Percentiles rank a stretch among this genome's conserved stretches.
phyloP scores from a whole-genome alignment of 2,797 vertebrate genomes.

The Spheniscus humboldti region DNA sequence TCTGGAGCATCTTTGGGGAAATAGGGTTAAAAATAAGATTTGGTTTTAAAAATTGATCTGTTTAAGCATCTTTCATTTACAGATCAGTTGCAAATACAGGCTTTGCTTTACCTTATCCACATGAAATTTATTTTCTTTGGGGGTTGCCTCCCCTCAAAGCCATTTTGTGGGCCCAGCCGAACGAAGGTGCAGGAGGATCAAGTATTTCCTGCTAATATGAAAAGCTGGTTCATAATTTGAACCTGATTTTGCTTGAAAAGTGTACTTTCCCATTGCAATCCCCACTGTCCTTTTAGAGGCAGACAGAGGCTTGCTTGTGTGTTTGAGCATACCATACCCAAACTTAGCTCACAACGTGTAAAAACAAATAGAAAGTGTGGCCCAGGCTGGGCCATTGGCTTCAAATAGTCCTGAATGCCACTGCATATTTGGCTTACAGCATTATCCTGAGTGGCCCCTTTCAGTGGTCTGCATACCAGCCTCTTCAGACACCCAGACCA shows the following conservation, averaged over 20 bases:
- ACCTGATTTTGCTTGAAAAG: neutral
- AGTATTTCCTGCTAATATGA: slow-evolving; percentile 41
- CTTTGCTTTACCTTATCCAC: neutral
- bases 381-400: neutral
- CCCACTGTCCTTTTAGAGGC: neutral
- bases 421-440: neutral
- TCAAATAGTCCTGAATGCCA: neutral
- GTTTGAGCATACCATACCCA: neutral
- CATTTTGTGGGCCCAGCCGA: neutral
- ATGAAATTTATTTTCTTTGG: neutral
- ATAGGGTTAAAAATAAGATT: neutral
- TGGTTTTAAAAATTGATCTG: neutral
- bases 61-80: neutral
- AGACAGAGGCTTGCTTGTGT: slow-evolving; percentile 49
- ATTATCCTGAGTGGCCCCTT: slow-evolving; percentile 30
- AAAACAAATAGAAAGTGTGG: slow-evolving; percentile 17
- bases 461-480: slow-evolving; percentile 21
- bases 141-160: neutral
- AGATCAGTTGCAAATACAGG: neutral
- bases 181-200: neutral
- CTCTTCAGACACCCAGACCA: neutral
- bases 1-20: neutral
- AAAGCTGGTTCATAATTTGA: slow-evolving; percentile 29
- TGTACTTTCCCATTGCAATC: neutral
- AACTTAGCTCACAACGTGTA: neutral